These are phyloP conservation scores for Drosophila fuyamai DNA, from an alignment of 1,140 invertebrate species.

Conservation along the genomic window DNA sequence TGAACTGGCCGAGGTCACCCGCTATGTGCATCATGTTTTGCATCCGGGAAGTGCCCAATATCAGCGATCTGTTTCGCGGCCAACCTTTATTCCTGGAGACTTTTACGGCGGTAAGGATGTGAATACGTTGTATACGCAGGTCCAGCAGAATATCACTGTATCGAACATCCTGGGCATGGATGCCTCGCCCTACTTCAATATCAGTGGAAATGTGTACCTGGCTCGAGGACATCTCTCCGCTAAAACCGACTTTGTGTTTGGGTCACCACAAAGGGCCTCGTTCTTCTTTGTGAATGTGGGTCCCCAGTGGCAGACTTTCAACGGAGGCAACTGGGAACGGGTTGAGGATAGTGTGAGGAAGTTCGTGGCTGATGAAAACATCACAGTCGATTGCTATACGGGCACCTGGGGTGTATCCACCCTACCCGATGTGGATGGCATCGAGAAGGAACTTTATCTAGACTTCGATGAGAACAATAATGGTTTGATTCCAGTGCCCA, in stretches of 20 bases:
- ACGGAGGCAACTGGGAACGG: conserved; percentile 88
- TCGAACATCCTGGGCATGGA: conserved; percentile 74
- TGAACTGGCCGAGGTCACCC: conserved; percentile 73
- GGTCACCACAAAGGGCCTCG: conserved; percentile 87
- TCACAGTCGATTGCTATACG: conserved; percentile 86
- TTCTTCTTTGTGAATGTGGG: conserved; percentile 88
- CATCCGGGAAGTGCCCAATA: conserved; percentile 66
- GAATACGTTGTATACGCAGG: conserved; percentile 73
- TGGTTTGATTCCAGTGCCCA: conserved; percentile 86
- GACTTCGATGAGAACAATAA: conserved; percentile 83
- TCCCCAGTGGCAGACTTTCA: conserved; percentile 89
- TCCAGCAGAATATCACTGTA: conserved; percentile 75
- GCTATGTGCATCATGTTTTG: conserved; percentile 84
- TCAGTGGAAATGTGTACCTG: conserved; percentile 83
- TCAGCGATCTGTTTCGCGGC: conserved; percentile 81
- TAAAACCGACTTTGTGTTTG: conserved; percentile 88
- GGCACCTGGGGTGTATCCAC: conserved; percentile 86
- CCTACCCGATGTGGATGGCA: conserved; percentile 85
- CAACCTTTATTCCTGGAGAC: conserved; percentile 66
- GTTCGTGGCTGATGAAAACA: conserved; percentile 72
- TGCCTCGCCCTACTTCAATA: conserved; percentile 73
- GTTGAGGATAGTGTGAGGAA: conserved; percentile 85
- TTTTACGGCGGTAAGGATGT: conserved; percentile 83
- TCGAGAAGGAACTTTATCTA: conserved; percentile 85
- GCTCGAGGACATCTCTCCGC: conserved; percentile 89